phyloP scores from a whole-genome alignment of 2,797 vertebrate genomes.

The Mormyrus proboscirostris region DNA sequence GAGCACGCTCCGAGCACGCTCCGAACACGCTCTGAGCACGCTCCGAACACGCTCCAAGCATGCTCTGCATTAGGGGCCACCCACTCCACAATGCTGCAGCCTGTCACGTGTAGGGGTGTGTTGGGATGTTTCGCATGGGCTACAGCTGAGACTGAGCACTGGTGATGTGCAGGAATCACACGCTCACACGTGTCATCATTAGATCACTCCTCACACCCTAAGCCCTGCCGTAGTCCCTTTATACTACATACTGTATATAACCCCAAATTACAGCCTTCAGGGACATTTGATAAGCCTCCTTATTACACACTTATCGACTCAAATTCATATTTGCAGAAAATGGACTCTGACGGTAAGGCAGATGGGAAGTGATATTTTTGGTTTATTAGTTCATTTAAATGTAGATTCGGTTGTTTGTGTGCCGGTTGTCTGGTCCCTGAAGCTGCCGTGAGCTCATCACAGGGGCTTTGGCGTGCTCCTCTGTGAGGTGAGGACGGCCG shows the following conservation, averaged over 20 bases:
- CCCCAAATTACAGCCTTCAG: background rate
- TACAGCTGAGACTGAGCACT: background rate
- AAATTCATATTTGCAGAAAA: background rate
- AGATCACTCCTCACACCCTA: background rate
- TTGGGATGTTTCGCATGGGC: background rate
- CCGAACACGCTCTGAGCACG: background rate
- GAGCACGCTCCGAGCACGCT: no score
- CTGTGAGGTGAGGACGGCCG: background rate
- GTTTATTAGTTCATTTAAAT: constrained; percentile 7
- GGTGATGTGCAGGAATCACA: background rate
- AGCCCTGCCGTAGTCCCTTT: background rate
- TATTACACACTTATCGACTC: background rate
- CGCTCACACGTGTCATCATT: background rate
- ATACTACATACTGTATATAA: background rate
- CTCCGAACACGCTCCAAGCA: background rate
- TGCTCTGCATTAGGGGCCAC: background rate
- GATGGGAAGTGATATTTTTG: background rate
- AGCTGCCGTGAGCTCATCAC: background rate
- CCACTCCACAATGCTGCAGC: background rate
- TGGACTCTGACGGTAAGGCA: background rate
- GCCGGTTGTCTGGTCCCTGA: background rate
- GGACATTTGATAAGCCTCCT: background rate
- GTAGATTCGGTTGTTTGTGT: background rate
- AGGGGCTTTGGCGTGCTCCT: background rate
- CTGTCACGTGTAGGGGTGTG: background rate